phyloP scores from a whole-genome alignment of 2,113 vertebrate species.

The Pseudolaguvia tuberculata region DNA sequence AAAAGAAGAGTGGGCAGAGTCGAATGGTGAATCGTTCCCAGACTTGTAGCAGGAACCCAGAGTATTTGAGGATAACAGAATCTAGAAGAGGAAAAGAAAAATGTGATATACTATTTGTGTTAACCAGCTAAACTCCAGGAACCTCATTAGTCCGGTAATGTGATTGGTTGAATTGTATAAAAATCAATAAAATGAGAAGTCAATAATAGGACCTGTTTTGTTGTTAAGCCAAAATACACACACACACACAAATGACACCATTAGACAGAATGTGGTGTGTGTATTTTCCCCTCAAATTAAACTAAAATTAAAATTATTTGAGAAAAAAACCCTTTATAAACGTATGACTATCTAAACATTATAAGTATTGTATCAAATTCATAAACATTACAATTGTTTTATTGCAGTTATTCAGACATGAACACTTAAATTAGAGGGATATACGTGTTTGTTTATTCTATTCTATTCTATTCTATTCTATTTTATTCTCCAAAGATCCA shows the following conservation, averaged over 20 bases:
- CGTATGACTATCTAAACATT: background rate
- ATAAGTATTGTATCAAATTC: background rate
- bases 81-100: conserved; percentile 61
- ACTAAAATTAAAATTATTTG: too few relatives aligned
- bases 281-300: too few relatives aligned
- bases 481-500: background rate
- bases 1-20: conserved; percentile 76
- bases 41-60: conserved; percentile 84
- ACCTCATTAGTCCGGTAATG: background rate
- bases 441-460: too few relatives aligned
- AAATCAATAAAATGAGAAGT: too few relatives aligned
- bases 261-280: too few relatives aligned
- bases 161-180: too few relatives aligned
- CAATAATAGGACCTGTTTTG: too few relatives aligned
- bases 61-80: conserved; percentile 85
- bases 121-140: background rate
- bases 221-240: too few relatives aligned
- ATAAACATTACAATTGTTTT: background rate
- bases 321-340: background rate
- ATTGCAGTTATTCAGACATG: background rate
- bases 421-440: too few relatives aligned
- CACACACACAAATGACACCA: too few relatives aligned
- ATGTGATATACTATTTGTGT: background rate
- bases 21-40: conserved; percentile 69
- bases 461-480: too few relatives aligned